Evolutionary conservation across 2,113 vertebrate species (phyloP).

Genomic region (Phyllostomus discolor): DNA sequence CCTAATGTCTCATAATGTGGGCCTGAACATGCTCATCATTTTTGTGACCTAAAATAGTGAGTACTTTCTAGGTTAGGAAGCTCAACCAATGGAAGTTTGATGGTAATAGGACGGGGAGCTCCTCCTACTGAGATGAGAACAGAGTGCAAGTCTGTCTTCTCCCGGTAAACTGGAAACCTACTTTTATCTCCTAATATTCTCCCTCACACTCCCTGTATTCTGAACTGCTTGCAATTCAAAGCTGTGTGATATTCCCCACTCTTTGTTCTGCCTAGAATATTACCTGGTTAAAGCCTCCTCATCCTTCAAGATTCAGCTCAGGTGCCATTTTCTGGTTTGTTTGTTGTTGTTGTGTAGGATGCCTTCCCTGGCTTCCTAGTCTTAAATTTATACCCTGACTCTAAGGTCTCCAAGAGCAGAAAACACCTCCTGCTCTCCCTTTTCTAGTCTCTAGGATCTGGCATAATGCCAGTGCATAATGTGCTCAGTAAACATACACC

Average conservation of each 20-base stretch:
- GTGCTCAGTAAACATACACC: not conserved
- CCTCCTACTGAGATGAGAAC: not conserved
- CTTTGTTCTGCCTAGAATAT: not conserved
- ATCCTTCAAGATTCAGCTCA: not conserved
- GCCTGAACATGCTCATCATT: not conserved
- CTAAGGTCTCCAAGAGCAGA: not conserved
- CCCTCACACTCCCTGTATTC: not conserved
- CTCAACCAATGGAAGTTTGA: not conserved
- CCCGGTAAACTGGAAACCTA: not conserved
- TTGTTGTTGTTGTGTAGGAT: not conserved
- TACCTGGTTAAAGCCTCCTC: not conserved
- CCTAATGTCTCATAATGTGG: not conserved
- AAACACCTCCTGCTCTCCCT: not conserved
- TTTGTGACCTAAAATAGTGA: not conserved
- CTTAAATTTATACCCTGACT: not conserved
- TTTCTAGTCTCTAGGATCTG: not conserved
- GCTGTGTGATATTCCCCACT: not conserved
- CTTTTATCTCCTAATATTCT: not conserved
- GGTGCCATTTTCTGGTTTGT: not conserved
- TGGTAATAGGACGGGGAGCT: not conserved
- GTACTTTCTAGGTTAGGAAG: not conserved
- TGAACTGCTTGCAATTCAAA: not conserved
- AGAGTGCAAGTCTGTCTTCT: not conserved
- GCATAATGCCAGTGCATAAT: not conserved
- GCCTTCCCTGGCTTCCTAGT: not conserved